Evolutionary conservation across 2,113 vertebrate genomes (phyloP).

Genomic region (Ophthalmolycus amberensis): DNA sequence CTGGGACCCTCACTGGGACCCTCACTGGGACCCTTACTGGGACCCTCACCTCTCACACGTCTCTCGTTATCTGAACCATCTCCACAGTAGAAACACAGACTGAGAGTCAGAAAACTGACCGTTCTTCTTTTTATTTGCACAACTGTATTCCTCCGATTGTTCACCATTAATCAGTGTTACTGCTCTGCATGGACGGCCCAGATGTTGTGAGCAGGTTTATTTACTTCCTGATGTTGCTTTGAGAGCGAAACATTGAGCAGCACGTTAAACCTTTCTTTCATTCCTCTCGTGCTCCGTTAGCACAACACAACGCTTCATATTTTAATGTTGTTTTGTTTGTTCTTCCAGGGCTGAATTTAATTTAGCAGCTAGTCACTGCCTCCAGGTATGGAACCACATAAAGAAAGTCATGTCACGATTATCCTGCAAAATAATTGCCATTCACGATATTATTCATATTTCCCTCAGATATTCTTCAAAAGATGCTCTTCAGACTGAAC

Average conservation of each 20-base stretch:
- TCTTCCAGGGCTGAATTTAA: slow-evolving; percentile 15
- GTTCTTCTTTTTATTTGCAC: slow-evolving; percentile 51
- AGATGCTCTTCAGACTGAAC: too few relatives aligned
- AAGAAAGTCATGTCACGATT: too few relatives aligned
- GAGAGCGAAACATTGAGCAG: not conserved
- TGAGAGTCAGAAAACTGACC: slow-evolving; percentile 22
- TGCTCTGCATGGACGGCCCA: not conserved
- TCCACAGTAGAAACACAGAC: not conserved
- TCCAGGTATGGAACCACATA: too few relatives aligned
- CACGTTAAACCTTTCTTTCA: not conserved
- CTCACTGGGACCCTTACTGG: too few relatives aligned
- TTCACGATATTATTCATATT: too few relatives aligned
- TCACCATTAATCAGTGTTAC: slow-evolving; percentile 73
- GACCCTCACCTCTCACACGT: not conserved
- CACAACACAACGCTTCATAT: not conserved
- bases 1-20: too few relatives aligned
- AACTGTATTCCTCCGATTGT: slow-evolving; percentile 48
- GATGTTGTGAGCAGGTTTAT: not conserved
- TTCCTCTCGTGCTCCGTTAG: not conserved
- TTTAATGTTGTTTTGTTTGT: not conserved
- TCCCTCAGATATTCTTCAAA: too few relatives aligned
- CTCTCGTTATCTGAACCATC: not conserved
- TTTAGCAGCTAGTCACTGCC: not conserved
- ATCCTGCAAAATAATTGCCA: too few relatives aligned
- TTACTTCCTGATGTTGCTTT: not conserved